Percentiles rank a stretch among this genome's conserved stretches.
These are phyloP conservation scores for Acrocephalus arundinaceus DNA, from an alignment of 2,113 vertebrate species.

Conservation along the genomic window DNA sequence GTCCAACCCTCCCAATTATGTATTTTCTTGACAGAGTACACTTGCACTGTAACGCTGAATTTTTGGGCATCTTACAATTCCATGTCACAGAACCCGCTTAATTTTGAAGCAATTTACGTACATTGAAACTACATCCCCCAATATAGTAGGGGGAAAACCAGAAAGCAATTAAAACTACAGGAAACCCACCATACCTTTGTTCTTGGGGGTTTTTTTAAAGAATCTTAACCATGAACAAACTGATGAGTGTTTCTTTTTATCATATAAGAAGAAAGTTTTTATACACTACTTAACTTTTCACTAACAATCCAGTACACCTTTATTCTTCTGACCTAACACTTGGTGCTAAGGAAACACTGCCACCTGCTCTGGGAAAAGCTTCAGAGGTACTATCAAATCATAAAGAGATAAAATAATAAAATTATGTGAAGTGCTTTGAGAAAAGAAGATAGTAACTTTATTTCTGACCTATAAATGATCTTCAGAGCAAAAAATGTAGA, in stretches of 20 bases:
- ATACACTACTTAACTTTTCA: neutral
- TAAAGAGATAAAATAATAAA: neutral
- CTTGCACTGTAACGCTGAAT: neutral
- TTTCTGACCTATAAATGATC: neutral
- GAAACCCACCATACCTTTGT: neutral
- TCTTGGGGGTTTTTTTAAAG: rapidly evolving
- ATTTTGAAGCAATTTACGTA: neutral
- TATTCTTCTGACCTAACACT: neutral
- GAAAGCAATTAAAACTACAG: neutral
- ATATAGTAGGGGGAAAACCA: neutral
- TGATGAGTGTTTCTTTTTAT: neutral
- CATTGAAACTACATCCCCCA: neutral
- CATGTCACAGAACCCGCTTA: neutral
- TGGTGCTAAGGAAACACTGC: neutral
- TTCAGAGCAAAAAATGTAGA: neutral
- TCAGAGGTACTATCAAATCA: neutral
- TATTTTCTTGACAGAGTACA: neutral
- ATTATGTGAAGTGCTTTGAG: neutral
- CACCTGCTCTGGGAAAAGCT: neutral
- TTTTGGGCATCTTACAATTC: neutral
- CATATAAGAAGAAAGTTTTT: neutral
- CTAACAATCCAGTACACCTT: neutral
- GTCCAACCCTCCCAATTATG: neutral
- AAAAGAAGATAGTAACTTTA: neutral
- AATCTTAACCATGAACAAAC: neutral